Percentiles rank a stretch among this genome's conserved stretches.
phyloP scores from a whole-genome alignment of 1,140 invertebrate species.

The Subanguina moxae region DNA sequence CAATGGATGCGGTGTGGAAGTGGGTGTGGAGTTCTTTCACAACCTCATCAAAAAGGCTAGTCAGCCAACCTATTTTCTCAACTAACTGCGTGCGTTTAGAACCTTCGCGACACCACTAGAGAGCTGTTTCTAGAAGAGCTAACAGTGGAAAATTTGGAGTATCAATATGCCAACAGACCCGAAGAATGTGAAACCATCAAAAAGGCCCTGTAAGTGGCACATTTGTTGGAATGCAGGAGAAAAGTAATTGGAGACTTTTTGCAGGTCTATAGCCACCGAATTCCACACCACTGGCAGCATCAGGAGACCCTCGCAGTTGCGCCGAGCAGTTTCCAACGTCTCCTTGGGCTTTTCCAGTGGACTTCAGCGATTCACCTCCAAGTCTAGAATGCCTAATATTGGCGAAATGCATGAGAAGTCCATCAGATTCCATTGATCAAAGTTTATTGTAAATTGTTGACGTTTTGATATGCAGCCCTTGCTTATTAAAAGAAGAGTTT shows the following conservation, averaged over 20 bases:
- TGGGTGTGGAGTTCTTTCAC: conserved; percentile 26
- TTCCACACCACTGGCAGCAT: neutral
- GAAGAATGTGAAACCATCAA: conserved; percentile 11
- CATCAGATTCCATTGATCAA: neutral
- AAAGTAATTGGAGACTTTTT: neutral
- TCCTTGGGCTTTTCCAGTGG: neutral
- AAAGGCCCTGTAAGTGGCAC: neutral
- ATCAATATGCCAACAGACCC: neutral
- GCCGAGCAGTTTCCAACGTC: neutral
- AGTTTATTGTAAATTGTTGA: no score
- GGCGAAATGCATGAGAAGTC: conserved; percentile 2
- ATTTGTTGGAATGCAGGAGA: neutral
- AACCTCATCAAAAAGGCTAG: conserved; percentile 21
- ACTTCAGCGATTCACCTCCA: conserved; percentile 8
- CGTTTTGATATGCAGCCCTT: no score
- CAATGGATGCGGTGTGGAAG: conserved; percentile 26
- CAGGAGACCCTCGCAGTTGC: neutral
- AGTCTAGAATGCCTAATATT: neutral
- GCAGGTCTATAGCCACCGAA: neutral
- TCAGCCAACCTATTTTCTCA: neutral
- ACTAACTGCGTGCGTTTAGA: neutral
- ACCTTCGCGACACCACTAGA: neutral
- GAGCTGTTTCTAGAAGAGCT: conserved; percentile 4
- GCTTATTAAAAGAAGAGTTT: no score
- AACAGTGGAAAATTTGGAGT: neutral